A percentile compares a stretch with the other conserved stretches of the same genome.
These are phyloP conservation scores for Cydia amplana DNA, from an alignment of 1,140 invertebrate genomes.

Conservation along the genomic window DNA sequence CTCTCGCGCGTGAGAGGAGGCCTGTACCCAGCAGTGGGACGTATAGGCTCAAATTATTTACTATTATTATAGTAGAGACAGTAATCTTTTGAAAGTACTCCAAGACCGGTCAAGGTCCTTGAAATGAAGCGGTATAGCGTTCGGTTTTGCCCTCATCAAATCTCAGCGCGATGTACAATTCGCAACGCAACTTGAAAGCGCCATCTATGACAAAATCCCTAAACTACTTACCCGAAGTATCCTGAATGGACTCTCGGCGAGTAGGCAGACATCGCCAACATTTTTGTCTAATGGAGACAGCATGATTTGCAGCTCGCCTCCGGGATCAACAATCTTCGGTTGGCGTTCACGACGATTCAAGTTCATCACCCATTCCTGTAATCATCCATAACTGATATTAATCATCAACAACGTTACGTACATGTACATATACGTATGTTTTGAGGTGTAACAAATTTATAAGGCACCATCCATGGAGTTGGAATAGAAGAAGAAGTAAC, in stretches of 20 bases:
- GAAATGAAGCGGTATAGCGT: too few species aligned
- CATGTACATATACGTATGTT: background rate
- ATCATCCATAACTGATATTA: slow-evolving; percentile 32
- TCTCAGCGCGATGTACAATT: background rate
- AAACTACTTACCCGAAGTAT: slow-evolving; percentile 60
- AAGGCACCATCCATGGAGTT: too few species aligned
- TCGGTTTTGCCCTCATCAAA: too few species aligned
- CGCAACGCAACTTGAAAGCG: background rate
- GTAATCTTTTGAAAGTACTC: too few species aligned
- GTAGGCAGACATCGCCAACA: slow-evolving; percentile 62
- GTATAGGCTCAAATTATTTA: too few species aligned
- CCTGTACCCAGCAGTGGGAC: too few species aligned
- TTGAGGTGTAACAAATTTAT: background rate
- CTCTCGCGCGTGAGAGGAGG: too few species aligned
- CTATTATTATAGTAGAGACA: too few species aligned
- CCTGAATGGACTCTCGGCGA: slow-evolving; percentile 66
- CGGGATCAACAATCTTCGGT: slow-evolving; percentile 51
- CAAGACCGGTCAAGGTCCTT: too few species aligned
- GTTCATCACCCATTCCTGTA: slow-evolving; percentile 60
- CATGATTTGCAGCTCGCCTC: slow-evolving; percentile 67
- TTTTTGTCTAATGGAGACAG: slow-evolving; percentile 45
- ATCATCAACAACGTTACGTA: background rate
- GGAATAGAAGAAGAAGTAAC: too few species aligned
- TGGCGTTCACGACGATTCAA: slow-evolving; percentile 46
- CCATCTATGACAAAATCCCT: background rate